Evolutionary conservation across 2,797 vertebrate species (phyloP).

Genomic region (Champsocephalus esox): DNA sequence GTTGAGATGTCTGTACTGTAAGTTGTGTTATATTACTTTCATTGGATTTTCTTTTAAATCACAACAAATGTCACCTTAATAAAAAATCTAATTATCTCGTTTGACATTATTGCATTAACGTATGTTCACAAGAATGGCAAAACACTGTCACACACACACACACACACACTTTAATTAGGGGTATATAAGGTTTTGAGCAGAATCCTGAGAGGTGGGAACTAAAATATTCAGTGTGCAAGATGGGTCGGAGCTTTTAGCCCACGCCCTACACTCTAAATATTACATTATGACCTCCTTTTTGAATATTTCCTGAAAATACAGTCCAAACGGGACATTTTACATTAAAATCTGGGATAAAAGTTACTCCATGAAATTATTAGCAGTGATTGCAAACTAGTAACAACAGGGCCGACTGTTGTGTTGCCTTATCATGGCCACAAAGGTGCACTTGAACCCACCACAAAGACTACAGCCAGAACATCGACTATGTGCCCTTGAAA

Average conservation of each 20-base stretch:
- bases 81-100: not conserved
- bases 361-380: slow-evolving; percentile 18
- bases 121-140: not conserved
- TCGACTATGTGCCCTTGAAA: too few relatives aligned
- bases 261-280: slow-evolving; percentile 68
- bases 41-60: not conserved
- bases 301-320: slow-evolving; percentile 40
- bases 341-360: slow-evolving; percentile 23
- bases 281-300: slow-evolving; percentile 72
- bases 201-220: slow-evolving; percentile 68
- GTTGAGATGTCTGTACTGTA: not conserved
- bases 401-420: too few relatives aligned
- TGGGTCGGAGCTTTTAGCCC: slow-evolving; percentile 66
- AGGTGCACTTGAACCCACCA: too few relatives aligned
- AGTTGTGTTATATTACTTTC: not conserved
- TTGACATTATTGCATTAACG: not conserved
- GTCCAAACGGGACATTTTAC: not conserved
- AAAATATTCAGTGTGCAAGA: slow-evolving; percentile 76
- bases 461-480: too few relatives aligned
- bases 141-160: not conserved
- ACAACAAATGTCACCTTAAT: not conserved
- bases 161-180: slow-evolving; percentile 53
- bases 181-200: slow-evolving; percentile 41
- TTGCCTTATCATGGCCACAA: too few relatives aligned
- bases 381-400: not conserved